Evolutionary conservation across 2,113 vertebrate species (phyloP).

Genomic region (Calidris pygmaea): DNA sequence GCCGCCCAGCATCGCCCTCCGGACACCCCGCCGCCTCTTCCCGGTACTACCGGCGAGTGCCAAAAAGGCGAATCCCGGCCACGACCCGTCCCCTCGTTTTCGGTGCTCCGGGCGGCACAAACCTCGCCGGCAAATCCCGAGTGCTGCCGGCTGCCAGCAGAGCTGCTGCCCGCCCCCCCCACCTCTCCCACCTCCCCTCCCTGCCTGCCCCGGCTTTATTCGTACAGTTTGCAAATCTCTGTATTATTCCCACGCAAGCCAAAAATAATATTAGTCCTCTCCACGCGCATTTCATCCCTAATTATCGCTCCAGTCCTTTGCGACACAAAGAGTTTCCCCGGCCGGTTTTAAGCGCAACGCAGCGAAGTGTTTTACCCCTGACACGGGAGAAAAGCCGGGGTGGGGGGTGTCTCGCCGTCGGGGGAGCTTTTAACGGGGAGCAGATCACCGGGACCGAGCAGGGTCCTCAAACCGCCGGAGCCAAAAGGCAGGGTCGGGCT

Average conservation of each 20-base stretch:
- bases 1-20: background rate
- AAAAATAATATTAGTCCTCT: constrained; percentile 60
- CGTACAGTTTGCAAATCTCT: background rate
- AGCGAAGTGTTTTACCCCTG: background rate
- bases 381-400: background rate
- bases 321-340: background rate
- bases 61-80: background rate
- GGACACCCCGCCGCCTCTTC: background rate
- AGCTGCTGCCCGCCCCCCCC: background rate
- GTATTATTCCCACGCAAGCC: constrained; percentile 29
- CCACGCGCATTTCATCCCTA: constrained; percentile 44
- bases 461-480: background rate
- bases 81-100: background rate
- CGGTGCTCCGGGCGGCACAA: background rate
- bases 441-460: background rate
- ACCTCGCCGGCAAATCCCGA: rapidly evolving
- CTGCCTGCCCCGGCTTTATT: background rate
- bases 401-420: background rate
- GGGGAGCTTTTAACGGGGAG: background rate
- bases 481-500: background rate
- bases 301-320: constrained; percentile 53
- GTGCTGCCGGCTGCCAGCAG: background rate
- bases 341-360: background rate
- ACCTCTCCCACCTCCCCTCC: background rate
- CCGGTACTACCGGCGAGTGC: background rate